phyloP scores from a whole-genome alignment of 2,113 vertebrate genomes.

The Chaetorhynchus papuensis region DNA sequence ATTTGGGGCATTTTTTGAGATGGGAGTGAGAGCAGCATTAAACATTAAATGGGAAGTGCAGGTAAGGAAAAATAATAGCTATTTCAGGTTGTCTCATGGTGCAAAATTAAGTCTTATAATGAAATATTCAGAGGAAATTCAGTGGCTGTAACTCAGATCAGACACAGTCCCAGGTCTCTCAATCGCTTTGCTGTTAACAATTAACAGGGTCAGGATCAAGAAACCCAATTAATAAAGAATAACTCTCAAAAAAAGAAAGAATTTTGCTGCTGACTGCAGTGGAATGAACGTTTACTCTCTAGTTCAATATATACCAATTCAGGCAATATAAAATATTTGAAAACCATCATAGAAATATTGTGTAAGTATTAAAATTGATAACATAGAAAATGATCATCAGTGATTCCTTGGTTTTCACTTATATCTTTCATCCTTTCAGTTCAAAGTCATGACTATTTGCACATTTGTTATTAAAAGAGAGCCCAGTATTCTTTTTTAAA shows the following conservation, averaged over 20 bases:
- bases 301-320: neutral
- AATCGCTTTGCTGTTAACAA: constrained; percentile 42
- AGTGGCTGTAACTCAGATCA: constrained; percentile 2
- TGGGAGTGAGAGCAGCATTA: neutral
- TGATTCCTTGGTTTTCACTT: neutral
- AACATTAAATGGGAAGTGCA: neutral
- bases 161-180: neutral
- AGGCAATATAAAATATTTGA: neutral
- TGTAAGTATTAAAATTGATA: constrained; percentile 17
- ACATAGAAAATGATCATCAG: neutral
- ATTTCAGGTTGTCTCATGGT: neutral
- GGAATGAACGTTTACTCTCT: neutral
- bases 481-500: neutral
- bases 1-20: neutral
- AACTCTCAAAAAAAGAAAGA: neutral
- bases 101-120: constrained; percentile 28
- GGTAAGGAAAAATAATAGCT: neutral
- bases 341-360: neutral
- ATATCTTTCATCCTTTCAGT: neutral
- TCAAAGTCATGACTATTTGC: constrained; percentile 6
- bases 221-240: constrained; percentile 25
- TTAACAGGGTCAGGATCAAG: constrained; percentile 35
- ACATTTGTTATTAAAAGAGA: neutral
- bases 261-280: neutral
- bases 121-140: constrained; percentile 37